Evolutionary conservation across 92 coral and sea anemone species (phyloP).

Genomic region (Ricordea florida): DNA sequence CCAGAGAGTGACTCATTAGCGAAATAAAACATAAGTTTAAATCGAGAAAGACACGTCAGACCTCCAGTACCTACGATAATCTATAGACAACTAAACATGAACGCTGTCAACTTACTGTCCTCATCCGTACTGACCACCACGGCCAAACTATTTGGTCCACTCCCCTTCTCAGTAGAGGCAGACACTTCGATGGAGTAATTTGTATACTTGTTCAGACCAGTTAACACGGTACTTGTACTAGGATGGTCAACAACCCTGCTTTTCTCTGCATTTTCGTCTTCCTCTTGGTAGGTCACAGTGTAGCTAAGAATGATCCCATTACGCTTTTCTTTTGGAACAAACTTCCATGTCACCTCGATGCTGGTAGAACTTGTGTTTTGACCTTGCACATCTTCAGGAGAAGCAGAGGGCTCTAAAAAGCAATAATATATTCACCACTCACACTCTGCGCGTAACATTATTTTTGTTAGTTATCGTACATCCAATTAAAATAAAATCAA

Average conservation of each 20-base stretch:
- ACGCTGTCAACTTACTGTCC: neutral
- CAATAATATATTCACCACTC: neutral
- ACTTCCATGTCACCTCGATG: conserved; percentile 51
- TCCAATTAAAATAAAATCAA: too few species aligned
- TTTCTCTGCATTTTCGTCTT: too few species aligned
- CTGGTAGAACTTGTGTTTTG: neutral
- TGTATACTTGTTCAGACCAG: too few species aligned
- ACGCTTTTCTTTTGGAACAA: conserved; percentile 40
- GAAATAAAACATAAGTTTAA: too few species aligned
- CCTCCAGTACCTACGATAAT: too few species aligned
- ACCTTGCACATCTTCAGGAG: neutral
- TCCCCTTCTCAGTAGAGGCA: neutral
- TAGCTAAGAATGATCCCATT: conserved; percentile 67
- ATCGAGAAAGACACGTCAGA: too few species aligned
- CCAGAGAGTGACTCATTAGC: too few species aligned
- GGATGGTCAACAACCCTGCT: too few species aligned
- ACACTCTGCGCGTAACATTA: too few species aligned
- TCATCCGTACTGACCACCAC: neutral
- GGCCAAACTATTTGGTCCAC: neutral
- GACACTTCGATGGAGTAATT: neutral
- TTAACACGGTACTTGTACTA: too few species aligned
- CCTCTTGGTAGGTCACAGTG: conserved; percentile 57
- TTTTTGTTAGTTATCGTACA: too few species aligned
- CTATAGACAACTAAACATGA: neutral
- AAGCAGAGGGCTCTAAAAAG: neutral